Evolutionary conservation across 1,140 invertebrate species (phyloP).

Genomic region (Dufourea novaeangliae): DNA sequence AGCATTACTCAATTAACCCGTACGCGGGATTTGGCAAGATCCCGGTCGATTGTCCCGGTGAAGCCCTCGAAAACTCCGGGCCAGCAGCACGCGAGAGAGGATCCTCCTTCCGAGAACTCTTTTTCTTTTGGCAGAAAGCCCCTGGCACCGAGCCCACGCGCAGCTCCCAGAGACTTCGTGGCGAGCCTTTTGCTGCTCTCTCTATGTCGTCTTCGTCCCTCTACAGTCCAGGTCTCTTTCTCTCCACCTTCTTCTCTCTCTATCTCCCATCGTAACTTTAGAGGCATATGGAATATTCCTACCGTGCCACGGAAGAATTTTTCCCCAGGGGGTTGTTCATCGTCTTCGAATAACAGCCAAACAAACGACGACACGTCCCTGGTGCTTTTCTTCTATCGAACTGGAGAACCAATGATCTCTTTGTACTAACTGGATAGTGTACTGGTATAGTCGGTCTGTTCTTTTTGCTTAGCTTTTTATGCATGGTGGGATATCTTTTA

Average conservation of each 20-base stretch:
- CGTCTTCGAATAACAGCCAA: not conserved
- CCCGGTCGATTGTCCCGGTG: slow-evolving; percentile 1
- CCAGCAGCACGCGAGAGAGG: slow-evolving; percentile 37
- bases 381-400: no score
- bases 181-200: slow-evolving; percentile 22
- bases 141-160: slow-evolving; percentile 50
- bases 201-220: not conserved
- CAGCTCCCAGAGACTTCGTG: slow-evolving; percentile 52
- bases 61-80: slow-evolving; percentile 42
- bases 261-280: not conserved
- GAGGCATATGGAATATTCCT: slow-evolving; percentile 33
- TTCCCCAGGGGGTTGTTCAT: slow-evolving; percentile 2
- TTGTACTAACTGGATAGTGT: no score
- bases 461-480: no score
- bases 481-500: no score
- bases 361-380: not conserved
- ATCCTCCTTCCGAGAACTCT: slow-evolving; percentile 47
- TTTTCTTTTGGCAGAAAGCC: slow-evolving; percentile 58
- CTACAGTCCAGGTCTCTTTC: no score
- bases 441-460: no score
- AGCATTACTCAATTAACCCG: slow-evolving; percentile 59
- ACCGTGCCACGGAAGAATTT: not conserved
- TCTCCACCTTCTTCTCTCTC: not conserved
- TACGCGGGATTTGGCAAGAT: slow-evolving; percentile 55
- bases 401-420: no score